Evolutionary conservation across 2,888 invertebrate species (phyloP), one percentile per base, ranked within the genome.

Genomic region (Aelia acuminata): DNA sequence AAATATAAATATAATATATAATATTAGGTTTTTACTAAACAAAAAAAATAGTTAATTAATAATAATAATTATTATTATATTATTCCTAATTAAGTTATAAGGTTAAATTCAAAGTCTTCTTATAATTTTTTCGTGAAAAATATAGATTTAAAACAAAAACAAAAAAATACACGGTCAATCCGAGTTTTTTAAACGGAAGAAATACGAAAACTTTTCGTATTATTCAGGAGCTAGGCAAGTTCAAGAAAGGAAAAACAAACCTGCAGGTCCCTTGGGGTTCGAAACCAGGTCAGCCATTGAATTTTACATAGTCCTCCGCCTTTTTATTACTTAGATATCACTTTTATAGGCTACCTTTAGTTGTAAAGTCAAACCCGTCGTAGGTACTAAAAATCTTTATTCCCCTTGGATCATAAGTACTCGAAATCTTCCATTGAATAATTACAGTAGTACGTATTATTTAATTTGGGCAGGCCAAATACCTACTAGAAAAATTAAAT

Each of bases 241-340:
- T 70, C n/a, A n/a, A n/a, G 26, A 35, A 70, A 35, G 63, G 35
- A 3, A 20, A 7, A 10, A 53, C n/a, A 57, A 57, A 13, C 11
- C 13, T 15, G 57, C 26, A 70, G 3, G 63, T 70, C 63, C 7
- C 57, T 7, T 20, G 63, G 31, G 63, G 8, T 35, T 35, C 18
- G 18, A 20, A 70, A 70, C 63, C 63, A 70, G 63, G 63, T 70
- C 63, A 70, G 31, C 31, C 63, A 70, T 35, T 70, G 35, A 31
- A 70, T 70, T 70, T 70, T 70, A 35, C 63, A 11, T n/a, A 70
- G 18, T 35, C 35, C 20, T 35, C 5, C 26, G 20, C 63, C 20
- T 35, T 70, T 70, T 70, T 70, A 70, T 70, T 35, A 70, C 35
- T 35, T 35, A 8, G 31, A 20, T 20, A 70, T 18, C 18, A 70